These are phyloP conservation scores for Epinotia demarniana DNA, from an alignment of 2,888 invertebrate species.

Conservation along the genomic window DNA sequence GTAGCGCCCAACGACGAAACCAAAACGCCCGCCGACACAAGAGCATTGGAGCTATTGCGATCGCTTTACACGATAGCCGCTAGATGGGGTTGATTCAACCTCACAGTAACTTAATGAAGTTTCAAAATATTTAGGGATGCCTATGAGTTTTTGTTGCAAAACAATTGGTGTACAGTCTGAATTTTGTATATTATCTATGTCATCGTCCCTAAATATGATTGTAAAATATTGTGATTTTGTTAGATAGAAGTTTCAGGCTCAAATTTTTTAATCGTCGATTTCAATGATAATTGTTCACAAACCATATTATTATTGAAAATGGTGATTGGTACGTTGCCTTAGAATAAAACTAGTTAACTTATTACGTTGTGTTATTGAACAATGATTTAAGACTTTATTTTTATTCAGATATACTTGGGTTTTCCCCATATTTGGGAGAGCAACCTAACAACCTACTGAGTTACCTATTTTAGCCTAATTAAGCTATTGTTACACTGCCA, in stretches of 20 bases:
- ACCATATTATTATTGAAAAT: conserved; percentile 46
- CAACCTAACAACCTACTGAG: conserved; percentile 60
- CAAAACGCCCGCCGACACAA: conserved; percentile 87
- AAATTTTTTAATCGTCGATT: conserved; percentile 45
- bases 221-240: conserved; percentile 63
- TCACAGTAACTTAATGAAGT: conserved; percentile 51
- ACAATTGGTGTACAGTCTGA: conserved; percentile 42
- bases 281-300: conserved; percentile 38
- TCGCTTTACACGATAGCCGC: conserved; percentile 94
- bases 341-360: conserved; percentile 52
- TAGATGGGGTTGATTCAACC: conserved; percentile 86
- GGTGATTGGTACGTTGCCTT: conserved; percentile 45
- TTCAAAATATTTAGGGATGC: conserved; percentile 64
- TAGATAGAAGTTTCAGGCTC: conserved; percentile 54
- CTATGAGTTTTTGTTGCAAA: conserved; percentile 42
- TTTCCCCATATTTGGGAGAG: conserved; percentile 56
- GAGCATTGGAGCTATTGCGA: conserved; percentile 92
- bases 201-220: conserved; percentile 61
- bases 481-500: conserved; percentile 67
- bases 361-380: conserved; percentile 51
- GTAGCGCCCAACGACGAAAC: conserved; percentile 62
- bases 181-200: conserved; percentile 34
- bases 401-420: conserved; percentile 48
- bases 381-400: conserved; percentile 41
- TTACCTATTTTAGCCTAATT: conserved; percentile 68